Evolutionary conservation across 2,888 invertebrate species (phyloP), one percentile per base, ranked within the genome.

Genomic region (Diaphora mendica): DNA sequence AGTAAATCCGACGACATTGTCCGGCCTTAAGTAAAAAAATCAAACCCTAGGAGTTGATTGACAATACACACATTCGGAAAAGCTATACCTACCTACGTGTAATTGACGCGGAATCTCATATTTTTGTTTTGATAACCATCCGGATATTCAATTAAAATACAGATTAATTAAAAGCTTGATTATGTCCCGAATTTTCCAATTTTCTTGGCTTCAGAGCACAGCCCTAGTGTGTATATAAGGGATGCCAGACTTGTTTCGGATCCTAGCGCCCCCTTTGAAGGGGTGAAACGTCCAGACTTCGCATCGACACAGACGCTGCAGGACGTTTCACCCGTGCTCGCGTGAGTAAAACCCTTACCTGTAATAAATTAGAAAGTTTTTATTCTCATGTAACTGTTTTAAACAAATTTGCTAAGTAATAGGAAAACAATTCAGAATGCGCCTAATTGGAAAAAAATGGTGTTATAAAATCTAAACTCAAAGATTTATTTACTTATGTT

Each of bases 211-310:
- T 51, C 9, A 23, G 23, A n/a, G 51, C 11, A 55, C 51, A n/a
- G n/a, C n/a, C 51, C 51, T 55, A 55, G 51, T 55, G 51, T 48
- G 23, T 55, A 55, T 55, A 55, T 55, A 55, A 55, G 51, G 51
- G 51, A n/a, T n/a, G 51, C 23, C 51, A 55, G 51, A n/a, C 51
- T 9, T 55, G 9, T 55, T 55, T 55, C n/a, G 51, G n/a, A 55
- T n/a, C n/a, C 20, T 51, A 7, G 8, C 8, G 8, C 51, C 9
- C 51, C 51, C 9, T 55, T 55, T 55, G n/a, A n/a, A 55, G 3
- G 23, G 51, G 23, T 55, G 51, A 55, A 55, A n/a, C 51, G 51
- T 55, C 51, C 51, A 55, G 51, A 55, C 51, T 23, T 55, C 51
- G n/a, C n/a, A n/a, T 23, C n/a, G 23, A 55, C 51, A 55, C 3